Base-by-base conservation (phyloP, 2,113 vertebrate species). In the Lagopus muta region DNA sequence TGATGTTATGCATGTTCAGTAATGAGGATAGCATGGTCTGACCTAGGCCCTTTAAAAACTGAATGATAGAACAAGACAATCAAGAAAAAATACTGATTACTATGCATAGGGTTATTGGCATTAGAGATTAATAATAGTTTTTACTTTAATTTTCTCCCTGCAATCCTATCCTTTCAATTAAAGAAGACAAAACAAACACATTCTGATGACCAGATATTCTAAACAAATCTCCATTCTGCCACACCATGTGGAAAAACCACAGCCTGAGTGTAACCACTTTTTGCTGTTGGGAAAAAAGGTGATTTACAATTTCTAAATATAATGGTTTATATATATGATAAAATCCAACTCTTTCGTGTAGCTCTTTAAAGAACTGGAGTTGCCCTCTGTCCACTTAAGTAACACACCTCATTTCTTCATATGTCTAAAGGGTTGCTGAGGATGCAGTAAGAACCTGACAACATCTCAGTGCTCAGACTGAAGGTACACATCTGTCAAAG, bases 1-100 rank as follows among this genome's bases (percentile, higher is more conserved):
- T 91, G 97, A 36, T 22, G 25, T 96, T 96, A 96, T 86, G 85
- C 97, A 65, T 94, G 77, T 92, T 97, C 93, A 75, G 93, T 97
- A 97, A 95, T 70, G 88, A 89, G 54, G 34, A 82, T 94, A 94
- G 76, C 52, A 67, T 32, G 71, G 84, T 64, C 69, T 82, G 88
- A 94, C 80, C 55, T 80, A 94, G 74, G 45, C 52, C 71, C 25
- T 91, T 91, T 79, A 54, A 92, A 86, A 85, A 92, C 1, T 66
- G 76, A 91, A 55, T 86, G 36, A 65, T 28, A 90, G 82, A 62
- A 89, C 72, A 93, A 92, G 73, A 67, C 50, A 82, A 84, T 74
- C 58, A 85, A 70, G 57, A 72, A 55, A 95, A 92, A 86, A 95
- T 76, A 86, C 50, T 67, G 70, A 74, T 67, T 71, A 77, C 71